Conservation (phyloP, 2,888 invertebrate species). For the Acrocyrtus sp. region DNA sequence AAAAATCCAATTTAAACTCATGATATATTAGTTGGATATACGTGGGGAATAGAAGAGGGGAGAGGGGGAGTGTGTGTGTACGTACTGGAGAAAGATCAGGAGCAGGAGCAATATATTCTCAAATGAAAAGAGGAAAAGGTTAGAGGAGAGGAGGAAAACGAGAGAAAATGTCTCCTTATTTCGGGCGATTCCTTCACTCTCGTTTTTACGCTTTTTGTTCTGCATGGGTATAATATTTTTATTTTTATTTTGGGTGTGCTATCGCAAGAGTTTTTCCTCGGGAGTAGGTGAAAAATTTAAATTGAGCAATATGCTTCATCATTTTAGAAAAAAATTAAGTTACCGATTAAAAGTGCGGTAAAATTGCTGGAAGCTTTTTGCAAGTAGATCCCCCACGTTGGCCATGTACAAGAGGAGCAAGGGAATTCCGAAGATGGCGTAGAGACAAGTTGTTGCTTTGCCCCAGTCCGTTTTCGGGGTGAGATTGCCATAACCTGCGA, state of each 20-base stretch:
- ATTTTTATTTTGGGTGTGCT: no score
- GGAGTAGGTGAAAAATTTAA: no score
- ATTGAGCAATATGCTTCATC: no score
- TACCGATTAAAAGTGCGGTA: conserved; percentile 62
- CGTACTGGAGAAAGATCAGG: no score
- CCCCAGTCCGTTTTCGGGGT: conserved; percentile 63
- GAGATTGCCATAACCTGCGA: conserved; percentile 61
- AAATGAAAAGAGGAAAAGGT: conserved; percentile 28
- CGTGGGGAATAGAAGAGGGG: conserved; percentile 18
- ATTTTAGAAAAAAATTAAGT: no score
- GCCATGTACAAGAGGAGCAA: conserved; percentile 63
- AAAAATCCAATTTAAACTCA: conserved; percentile 49
- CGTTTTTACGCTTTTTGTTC: no score
- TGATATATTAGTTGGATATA: conserved; percentile 51
- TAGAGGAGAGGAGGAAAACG: not conserved
- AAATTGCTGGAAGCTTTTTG: conserved; percentile 62
- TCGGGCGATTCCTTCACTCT: no score
- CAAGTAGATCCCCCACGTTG: conserved; percentile 62
- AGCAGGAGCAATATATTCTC: conserved; percentile 3
- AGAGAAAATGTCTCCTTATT: not conserved
- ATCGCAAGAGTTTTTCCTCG: no score
- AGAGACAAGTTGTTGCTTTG: conserved; percentile 62
- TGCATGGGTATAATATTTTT: no score
- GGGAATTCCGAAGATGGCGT: conserved; percentile 63
- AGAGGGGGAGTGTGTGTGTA: no score